These are phyloP conservation scores for Philhelius pedissequus DNA, from an alignment of 2,888 invertebrate genomes.

Conservation along the genomic window DNA sequence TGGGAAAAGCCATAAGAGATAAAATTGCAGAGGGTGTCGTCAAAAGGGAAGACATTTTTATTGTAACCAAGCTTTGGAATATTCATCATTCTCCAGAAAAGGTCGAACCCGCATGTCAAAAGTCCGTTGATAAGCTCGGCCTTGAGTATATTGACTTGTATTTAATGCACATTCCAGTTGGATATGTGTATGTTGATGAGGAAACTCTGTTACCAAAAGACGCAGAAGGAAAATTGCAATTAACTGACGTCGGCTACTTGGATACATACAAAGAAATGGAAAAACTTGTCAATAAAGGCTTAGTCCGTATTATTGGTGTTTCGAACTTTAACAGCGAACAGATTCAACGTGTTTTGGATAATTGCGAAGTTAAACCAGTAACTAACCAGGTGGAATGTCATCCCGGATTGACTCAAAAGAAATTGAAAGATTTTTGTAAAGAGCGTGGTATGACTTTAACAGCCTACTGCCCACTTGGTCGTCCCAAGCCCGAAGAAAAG, in stretches of 20 bases:
- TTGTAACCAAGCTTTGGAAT: constrained; percentile 81
- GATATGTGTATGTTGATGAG: constrained; percentile 80
- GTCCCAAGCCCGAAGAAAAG: constrained; percentile 79
- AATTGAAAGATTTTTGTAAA: constrained; percentile 84
- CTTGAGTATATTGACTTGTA: constrained; percentile 89
- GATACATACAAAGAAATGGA: constrained; percentile 92
- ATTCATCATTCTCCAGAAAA: constrained; percentile 73
- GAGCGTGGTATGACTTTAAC: constrained; percentile 83
- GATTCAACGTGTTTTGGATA: too few relatives aligned
- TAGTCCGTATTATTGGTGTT: constrained; percentile 88
- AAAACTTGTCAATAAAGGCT: constrained; percentile 83
- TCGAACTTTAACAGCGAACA: too few relatives aligned
- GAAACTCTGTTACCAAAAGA: constrained; percentile 74
- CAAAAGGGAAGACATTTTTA: constrained; percentile 84
- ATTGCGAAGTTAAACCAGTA: too few relatives aligned
- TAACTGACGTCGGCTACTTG: constrained; percentile 83
- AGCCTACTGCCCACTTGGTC: constrained; percentile 88
- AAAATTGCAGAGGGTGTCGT: constrained; percentile 84
- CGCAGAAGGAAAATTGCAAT: constrained; percentile 71
- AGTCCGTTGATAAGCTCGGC: constrained; percentile 83
- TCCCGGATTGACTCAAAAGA: constrained; percentile 85
- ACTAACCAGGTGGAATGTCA: constrained; percentile 78
- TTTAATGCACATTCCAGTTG: constrained; percentile 90
- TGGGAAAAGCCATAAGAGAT: constrained; percentile 83
- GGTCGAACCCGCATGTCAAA: constrained; percentile 79